Conservation (phyloP, 2,113 vertebrate species). For the Bettongia penicillata region DNA sequence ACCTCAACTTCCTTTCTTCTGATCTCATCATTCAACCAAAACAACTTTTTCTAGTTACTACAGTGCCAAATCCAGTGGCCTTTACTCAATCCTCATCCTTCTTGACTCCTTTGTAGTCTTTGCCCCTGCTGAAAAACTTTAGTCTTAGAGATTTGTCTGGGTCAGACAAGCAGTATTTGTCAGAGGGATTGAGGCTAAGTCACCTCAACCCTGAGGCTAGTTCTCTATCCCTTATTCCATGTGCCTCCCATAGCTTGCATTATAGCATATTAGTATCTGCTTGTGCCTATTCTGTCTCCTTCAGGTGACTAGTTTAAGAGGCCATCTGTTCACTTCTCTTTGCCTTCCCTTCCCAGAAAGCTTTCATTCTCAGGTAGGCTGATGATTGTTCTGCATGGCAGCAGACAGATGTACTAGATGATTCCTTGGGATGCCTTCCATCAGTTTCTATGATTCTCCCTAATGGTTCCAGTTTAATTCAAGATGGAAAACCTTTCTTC, state of each 20-base stretch:
- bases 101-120: too few relatives aligned
- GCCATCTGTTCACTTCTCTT: not conserved
- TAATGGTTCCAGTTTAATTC: not conserved
- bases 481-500: not conserved
- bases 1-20: not conserved
- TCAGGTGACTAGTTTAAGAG: too few relatives aligned
- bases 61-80: too few relatives aligned
- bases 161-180: not conserved
- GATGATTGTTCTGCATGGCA: conserved; percentile 27
- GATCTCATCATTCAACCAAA: too few relatives aligned
- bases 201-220: not conserved
- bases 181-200: not conserved
- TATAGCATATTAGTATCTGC: not conserved
- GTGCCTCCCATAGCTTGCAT: not conserved
- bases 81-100: too few relatives aligned
- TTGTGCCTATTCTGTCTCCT: not conserved
- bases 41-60: too few relatives aligned
- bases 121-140: not conserved
- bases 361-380: not conserved
- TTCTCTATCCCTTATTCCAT: not conserved
- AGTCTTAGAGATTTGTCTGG: too few relatives aligned
- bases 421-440: conserved; percentile 11
- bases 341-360: not conserved
- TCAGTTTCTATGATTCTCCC: not conserved
- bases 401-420: not conserved